Evolutionary conservation across 2,888 invertebrate species (phyloP).

Genomic region (Dorcus hopei): DNA sequence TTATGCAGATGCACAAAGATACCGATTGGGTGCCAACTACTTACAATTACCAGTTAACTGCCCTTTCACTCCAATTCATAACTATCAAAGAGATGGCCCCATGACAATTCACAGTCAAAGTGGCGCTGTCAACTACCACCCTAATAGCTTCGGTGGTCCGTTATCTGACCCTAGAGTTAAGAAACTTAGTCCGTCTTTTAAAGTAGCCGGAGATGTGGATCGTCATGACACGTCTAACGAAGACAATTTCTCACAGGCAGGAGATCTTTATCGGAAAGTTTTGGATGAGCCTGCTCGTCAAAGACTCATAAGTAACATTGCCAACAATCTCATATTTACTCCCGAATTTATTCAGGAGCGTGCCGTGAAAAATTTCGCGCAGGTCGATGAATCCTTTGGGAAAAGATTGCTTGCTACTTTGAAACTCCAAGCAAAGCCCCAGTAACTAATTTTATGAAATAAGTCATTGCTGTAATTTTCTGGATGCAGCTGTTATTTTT

Average conservation of each 20-base stretch:
- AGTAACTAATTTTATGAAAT: conserved; percentile 4
- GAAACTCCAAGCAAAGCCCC: conserved; percentile 25
- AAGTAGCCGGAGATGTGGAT: conserved; percentile 70
- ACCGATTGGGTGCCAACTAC: conserved; percentile 88
- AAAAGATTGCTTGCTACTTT: conserved; percentile 62
- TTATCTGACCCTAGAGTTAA: conserved; percentile 65
- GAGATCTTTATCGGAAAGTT: conserved; percentile 70
- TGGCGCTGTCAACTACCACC: conserved; percentile 91
- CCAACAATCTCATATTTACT: conserved; percentile 71
- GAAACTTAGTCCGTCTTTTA: conserved; percentile 57
- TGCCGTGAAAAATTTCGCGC: conserved; percentile 77
- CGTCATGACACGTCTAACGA: conserved; percentile 80
- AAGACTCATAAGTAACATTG: conserved; percentile 77
- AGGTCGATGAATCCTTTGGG: conserved; percentile 79
- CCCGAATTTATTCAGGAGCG: conserved; percentile 85
- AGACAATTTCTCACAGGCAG: conserved; percentile 87
- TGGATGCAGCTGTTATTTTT: too few relatives aligned
- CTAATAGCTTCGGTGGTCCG: conserved; percentile 93
- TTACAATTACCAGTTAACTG: conserved; percentile 94
- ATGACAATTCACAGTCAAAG: conserved; percentile 78
- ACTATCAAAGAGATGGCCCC: conserved; percentile 90
- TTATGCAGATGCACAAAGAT: conserved; percentile 89
- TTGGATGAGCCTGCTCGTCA: conserved; percentile 54
- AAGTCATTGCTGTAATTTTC: too few relatives aligned
- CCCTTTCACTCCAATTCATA: conserved; percentile 69